These are phyloP conservation scores for Pogonomyrmex barbatus DNA, from an alignment of 1,140 invertebrate species.

Conservation along the genomic window DNA sequence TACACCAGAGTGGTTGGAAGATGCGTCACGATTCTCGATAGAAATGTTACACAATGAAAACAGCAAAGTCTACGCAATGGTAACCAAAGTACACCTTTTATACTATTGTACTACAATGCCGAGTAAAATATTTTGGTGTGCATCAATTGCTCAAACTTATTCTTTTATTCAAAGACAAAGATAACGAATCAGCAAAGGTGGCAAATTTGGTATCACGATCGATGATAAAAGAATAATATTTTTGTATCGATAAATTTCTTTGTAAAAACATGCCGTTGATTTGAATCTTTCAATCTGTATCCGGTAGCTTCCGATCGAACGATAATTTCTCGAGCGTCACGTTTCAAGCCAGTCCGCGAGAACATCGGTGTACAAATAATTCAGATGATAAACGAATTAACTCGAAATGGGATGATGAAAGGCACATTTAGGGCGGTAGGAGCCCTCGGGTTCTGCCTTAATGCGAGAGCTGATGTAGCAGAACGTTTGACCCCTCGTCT, in stretches of 20 bases:
- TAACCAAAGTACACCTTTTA: constrained; percentile 8
- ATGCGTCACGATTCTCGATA: constrained; percentile 53
- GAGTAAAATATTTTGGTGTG: constrained; percentile 69
- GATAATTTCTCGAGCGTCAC: constrained; percentile 49
- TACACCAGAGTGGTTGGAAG: constrained; percentile 63
- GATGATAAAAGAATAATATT: constrained; percentile 10
- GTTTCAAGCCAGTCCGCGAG: constrained; percentile 16
- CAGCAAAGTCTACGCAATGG: constrained; percentile 49
- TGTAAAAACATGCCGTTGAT: neutral
- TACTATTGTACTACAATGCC: constrained; percentile 42
- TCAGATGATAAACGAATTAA: constrained; percentile 84
- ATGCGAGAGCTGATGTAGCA: constrained; percentile 77
- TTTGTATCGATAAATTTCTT: constrained; percentile 24
- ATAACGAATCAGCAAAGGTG: neutral
- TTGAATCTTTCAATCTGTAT: neutral
- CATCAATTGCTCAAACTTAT: constrained; percentile 62
- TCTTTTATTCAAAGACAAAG: constrained; percentile 60
- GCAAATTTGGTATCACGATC: neutral
- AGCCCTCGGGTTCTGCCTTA: constrained; percentile 65
- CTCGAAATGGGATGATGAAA: constrained; percentile 85
- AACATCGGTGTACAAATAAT: constrained; percentile 83
- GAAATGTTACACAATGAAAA: constrained; percentile 73
- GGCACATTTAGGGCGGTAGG: constrained; percentile 81
- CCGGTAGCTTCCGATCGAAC: constrained; percentile 8
- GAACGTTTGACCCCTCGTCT: constrained; percentile 84